A percentile compares a stretch with the other conserved stretches of the same genome.
phyloP scores from a whole-genome alignment of 2,797 vertebrate species.

The Phalanger gymnotis region DNA sequence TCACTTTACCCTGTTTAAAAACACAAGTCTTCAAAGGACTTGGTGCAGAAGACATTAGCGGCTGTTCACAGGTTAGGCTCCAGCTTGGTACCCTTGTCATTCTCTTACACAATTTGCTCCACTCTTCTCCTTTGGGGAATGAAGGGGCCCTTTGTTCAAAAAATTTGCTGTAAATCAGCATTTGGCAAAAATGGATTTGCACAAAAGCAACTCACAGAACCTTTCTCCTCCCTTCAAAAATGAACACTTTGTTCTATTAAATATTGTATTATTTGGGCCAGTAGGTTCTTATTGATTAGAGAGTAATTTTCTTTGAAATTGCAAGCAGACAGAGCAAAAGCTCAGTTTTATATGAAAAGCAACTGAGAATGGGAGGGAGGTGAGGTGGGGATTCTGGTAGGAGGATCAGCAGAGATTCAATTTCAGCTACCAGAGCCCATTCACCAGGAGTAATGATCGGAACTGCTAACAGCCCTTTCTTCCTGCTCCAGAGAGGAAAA shows the following conservation, averaged over 20 bases:
- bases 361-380: slow-evolving; percentile 50
- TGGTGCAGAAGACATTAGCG: slow-evolving; percentile 86
- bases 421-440: not conserved
- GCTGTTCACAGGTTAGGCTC: slow-evolving; percentile 74
- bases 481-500: slow-evolving; percentile 47
- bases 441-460: not conserved
- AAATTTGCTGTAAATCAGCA: slow-evolving; percentile 79
- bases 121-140: slow-evolving; percentile 71
- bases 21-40: slow-evolving; percentile 89
- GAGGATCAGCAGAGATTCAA: slow-evolving; percentile 32
- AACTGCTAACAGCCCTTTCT: slow-evolving; percentile 4
- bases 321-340: slow-evolving; percentile 46
- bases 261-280: slow-evolving; percentile 60
- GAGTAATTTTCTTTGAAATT: slow-evolving; percentile 59
- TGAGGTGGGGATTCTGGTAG: slow-evolving; percentile 31
- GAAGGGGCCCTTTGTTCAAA: slow-evolving; percentile 76
- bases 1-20: slow-evolving; percentile 99
- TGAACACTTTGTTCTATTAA: slow-evolving; percentile 75
- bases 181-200: slow-evolving; percentile 75
- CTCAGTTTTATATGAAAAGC: slow-evolving; percentile 59
- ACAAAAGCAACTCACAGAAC: slow-evolving; percentile 76
- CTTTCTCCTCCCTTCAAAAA: slow-evolving; percentile 61
- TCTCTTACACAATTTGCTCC: slow-evolving; percentile 76
- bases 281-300: slow-evolving; percentile 64
- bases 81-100: slow-evolving; percentile 62